Evolutionary conservation across 37 sponge, comb jelly and placozoan genomes (phyloP).

Genomic region (Spongilla lacustris): DNA sequence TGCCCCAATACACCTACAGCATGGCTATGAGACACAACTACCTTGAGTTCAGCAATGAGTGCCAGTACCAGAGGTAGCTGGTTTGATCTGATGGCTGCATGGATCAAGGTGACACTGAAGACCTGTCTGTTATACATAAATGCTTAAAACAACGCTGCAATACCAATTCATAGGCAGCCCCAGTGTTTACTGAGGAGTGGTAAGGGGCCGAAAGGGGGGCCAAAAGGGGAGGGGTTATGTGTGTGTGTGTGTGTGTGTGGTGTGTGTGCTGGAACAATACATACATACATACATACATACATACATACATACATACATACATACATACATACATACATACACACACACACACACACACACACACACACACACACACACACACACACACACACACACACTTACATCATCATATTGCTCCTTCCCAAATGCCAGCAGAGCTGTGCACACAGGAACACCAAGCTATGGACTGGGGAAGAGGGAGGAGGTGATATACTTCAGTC

Average conservation of each 20-base stretch:
- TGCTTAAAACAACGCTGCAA: too few species aligned
- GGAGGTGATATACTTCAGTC: not conserved
- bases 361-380: not conserved
- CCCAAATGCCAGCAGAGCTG: slow-evolving; percentile 82
- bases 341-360: too few species aligned
- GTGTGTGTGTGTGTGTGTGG: too few species aligned
- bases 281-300: too few species aligned
- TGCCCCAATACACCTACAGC: not conserved
- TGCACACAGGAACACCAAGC: slow-evolving; percentile 80
- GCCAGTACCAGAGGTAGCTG: slow-evolving; percentile 45
- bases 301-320: too few species aligned
- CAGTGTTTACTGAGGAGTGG: too few species aligned
- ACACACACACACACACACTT: not conserved
- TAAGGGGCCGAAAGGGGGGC: too few species aligned
- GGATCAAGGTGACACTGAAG: slow-evolving; percentile 68
- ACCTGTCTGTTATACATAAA: slow-evolving; percentile 69
- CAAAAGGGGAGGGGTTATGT: too few species aligned
- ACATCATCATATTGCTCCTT: slow-evolving; percentile 79
- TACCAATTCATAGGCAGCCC: too few species aligned
- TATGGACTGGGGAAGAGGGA: not conserved
- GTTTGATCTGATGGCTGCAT: slow-evolving; percentile 79
- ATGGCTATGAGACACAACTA: slow-evolving; percentile 14
- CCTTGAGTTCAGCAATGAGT: slow-evolving; percentile 72
- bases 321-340: too few species aligned
- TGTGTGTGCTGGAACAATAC: too few species aligned